These are phyloP conservation scores for Torymus texanus DNA, from an alignment of 2,888 invertebrate genomes.

Conservation along the genomic window DNA sequence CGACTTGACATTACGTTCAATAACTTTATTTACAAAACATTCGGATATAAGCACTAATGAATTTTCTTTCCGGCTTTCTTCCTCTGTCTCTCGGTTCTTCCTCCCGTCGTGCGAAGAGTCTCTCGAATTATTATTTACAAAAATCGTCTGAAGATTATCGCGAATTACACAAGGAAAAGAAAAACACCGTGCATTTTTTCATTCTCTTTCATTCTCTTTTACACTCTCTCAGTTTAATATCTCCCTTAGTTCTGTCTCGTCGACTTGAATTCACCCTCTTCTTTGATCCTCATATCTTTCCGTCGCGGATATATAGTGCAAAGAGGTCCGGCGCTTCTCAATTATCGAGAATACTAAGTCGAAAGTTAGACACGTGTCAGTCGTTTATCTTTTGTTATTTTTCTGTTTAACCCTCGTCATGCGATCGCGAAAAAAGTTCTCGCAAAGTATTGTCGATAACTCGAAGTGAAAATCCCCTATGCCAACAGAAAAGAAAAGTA, in stretches of 20 bases:
- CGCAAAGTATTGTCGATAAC: slow-evolving; percentile 48
- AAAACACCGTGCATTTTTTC: slow-evolving; percentile 40
- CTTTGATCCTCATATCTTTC: slow-evolving; percentile 21
- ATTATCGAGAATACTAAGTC: slow-evolving; percentile 49
- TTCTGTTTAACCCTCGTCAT: neutral
- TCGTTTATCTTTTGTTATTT: slow-evolving; percentile 36
- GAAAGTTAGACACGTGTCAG: slow-evolving; percentile 23
- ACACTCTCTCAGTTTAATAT: slow-evolving; percentile 21
- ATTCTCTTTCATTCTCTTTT: slow-evolving; percentile 5
- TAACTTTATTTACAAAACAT: slow-evolving; percentile 73
- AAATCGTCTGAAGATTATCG: slow-evolving; percentile 59
- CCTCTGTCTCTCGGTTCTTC: slow-evolving; percentile 7
- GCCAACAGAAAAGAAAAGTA: slow-evolving; percentile 32
- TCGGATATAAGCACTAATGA: slow-evolving; percentile 66
- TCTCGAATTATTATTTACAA: slow-evolving; percentile 70
- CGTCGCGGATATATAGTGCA: slow-evolving; percentile 2
- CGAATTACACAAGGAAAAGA: slow-evolving; percentile 56
- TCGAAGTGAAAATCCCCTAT: slow-evolving; percentile 41
- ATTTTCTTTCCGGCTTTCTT: slow-evolving; percentile 59
- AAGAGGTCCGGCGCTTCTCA: slow-evolving; percentile 5
- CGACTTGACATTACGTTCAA: slow-evolving; percentile 68
- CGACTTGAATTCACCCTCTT: neutral
- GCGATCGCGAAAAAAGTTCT: slow-evolving; percentile 20
- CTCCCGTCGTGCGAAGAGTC: slow-evolving; percentile 45
- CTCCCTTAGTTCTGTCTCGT: slow-evolving; percentile 11